Evolutionary conservation across 1,140 invertebrate species (phyloP), one percentile per base, ranked within the genome.

Genomic region (Bactericera cockerelli): DNA sequence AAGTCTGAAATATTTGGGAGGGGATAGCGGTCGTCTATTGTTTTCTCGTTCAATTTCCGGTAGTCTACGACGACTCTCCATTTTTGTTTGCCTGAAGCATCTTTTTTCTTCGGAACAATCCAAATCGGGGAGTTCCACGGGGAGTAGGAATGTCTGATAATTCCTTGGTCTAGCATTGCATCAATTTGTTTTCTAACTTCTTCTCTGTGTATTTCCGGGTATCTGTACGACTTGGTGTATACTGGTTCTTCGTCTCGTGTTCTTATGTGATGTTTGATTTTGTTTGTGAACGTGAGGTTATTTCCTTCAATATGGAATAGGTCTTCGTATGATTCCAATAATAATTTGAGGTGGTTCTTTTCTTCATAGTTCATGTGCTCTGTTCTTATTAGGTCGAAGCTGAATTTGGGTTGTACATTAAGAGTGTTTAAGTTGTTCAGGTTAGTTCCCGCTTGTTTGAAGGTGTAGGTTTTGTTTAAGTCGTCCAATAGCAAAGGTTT

Each of bases 1-100:
- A 68, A 68, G 10, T 74, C 69, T 21, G 69, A 69, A 13, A 78
- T 75, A n/a, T 71, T 67, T 1, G 75, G 78, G 13, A 81, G 64
- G 2, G 77, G 76, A 65, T 16, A 25, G 26, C 1, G 54, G 59
- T 77, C 73, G 11, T 39, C 26, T 10, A 61, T 25, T 21, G 61
- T 66, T 6, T 56, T 16, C 1, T 61, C 55, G 54, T 68, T 68
- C 16, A 66, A 28, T 57, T 53, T 59, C 16, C 65, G 39, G 53
- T 62, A 68, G 53, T 67, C 66, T 1, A 66, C 55, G 2, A 59
- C 54, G 4, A 67, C 24, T 26, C 65, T 21, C n/a, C 33, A 64
- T 42, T 65, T 61, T 3, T 24, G 31, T 58, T 62, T 58, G 13
- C 58, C 61, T 26, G 61, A 57, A 11, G 56, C 61, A 26, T 63